These are phyloP conservation scores for Neosilurus mollespiculum DNA, from an alignment of 2,797 vertebrate genomes.

Conservation along the genomic window DNA sequence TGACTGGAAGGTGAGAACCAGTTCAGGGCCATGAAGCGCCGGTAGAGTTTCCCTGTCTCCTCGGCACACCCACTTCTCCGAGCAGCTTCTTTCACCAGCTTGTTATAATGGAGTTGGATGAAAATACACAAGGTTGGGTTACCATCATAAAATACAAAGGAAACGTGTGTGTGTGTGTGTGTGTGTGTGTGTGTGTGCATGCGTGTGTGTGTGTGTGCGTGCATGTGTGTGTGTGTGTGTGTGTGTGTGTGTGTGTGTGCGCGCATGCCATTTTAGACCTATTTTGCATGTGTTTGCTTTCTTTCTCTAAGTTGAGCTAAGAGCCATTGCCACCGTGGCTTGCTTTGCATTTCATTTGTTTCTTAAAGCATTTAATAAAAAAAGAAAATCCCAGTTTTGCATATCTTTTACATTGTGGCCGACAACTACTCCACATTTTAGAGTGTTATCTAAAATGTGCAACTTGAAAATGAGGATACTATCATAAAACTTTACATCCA, in stretches of 20 bases:
- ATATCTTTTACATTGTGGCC: slow-evolving; percentile 22
- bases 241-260: no score
- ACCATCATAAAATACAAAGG: slow-evolving; percentile 3
- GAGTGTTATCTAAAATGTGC: background rate
- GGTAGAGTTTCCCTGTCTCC: slow-evolving; percentile 18
- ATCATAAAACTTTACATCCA: no score
- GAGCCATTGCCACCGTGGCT: slow-evolving; percentile 48
- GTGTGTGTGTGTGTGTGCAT: background rate
- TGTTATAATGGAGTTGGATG: slow-evolving; percentile 14
- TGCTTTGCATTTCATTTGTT: slow-evolving; percentile 48
- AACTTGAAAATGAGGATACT: background rate
- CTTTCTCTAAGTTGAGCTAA: slow-evolving; percentile 37
- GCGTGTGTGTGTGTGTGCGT: no score
- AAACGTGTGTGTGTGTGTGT: background rate
- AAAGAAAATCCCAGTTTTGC: slow-evolving; percentile 28
- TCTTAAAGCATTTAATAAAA: slow-evolving; percentile 42
- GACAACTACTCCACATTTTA: background rate
- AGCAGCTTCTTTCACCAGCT: slow-evolving; percentile 16
- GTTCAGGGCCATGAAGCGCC: slow-evolving; percentile 25
- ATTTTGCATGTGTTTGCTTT: slow-evolving; percentile 57
- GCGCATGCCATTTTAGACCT: slow-evolving; percentile 48
- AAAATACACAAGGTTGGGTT: slow-evolving; percentile 34
- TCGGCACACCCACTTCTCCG: slow-evolving; percentile 30
- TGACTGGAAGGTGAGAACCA: slow-evolving; percentile 44
- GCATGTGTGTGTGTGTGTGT: no score